A percentile compares a stretch with the other conserved stretches of the same genome.
These are phyloP conservation scores for Antedon bifida DNA, from an alignment of 35 echinoderm and acorn worm species.

Conservation along the genomic window DNA sequence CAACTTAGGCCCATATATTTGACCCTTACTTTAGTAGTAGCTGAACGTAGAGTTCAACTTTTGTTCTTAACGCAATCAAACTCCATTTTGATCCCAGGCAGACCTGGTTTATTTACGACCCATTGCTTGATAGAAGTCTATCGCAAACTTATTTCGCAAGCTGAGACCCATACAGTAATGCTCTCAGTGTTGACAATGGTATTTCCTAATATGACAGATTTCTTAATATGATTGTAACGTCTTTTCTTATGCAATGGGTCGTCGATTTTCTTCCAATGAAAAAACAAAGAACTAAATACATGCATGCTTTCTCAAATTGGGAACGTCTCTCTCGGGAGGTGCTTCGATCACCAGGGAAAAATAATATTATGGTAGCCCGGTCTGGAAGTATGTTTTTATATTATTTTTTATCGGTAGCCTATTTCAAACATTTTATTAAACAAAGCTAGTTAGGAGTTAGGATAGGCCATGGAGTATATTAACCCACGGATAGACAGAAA, in stretches of 20 bases:
- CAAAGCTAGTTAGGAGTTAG: too few species aligned
- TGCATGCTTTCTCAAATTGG: too few species aligned
- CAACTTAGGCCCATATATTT: too few species aligned
- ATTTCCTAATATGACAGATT: conserved; percentile 14
- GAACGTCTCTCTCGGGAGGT: too few species aligned
- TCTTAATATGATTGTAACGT: conserved; percentile 2
- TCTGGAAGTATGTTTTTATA: too few species aligned
- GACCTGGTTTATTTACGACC: conserved; percentile 5
- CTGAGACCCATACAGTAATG: conserved; percentile 10
- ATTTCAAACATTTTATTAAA: too few species aligned
- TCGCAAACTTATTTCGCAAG: conserved; percentile 8
- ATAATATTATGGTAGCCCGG: too few species aligned
- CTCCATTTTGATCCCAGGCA: conserved; percentile 4
- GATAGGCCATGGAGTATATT: too few species aligned
- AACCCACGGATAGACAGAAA: too few species aligned
- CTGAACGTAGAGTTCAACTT: conserved; percentile 17
- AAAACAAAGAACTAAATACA: not conserved
- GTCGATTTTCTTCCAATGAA: not conserved
- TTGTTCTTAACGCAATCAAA: not conserved
- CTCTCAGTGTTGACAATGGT: not conserved
- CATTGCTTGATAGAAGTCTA: conserved; percentile 24
- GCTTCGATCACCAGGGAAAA: too few species aligned
- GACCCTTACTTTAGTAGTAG: conserved; percentile 12
- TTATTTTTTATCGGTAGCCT: too few species aligned
- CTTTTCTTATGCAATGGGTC: not conserved